Base-by-base conservation (phyloP, 2,797 vertebrate genomes). In the Etheostoma nigrum region DNA sequence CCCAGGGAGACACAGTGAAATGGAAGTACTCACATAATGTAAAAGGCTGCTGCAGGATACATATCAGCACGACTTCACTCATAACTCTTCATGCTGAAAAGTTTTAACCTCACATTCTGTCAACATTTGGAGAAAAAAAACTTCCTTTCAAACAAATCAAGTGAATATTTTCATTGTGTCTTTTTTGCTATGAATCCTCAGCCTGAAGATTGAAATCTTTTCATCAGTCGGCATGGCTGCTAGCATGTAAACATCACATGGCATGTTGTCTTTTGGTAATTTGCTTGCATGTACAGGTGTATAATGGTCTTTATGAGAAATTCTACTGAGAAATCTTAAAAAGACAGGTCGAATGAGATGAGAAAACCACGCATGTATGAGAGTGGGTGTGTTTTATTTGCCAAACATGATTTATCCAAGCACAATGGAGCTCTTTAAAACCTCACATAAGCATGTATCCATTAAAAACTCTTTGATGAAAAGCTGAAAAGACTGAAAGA, bases 101-200 rank as follows among this genome's bases (percentile, higher is more conserved):
- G 53, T 58, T 86, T 89, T 40, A 69, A 57, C 12, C 74, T 72
- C 69, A n/a, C 21, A 72, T 65, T 86, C 79, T 74, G 82, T 86
- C 71, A 87, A 83, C 81, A 82, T 67, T 70, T 19, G 5, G 33
- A 67, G 30, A 30, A 30, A 30, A 10, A 60, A 79, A 77, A 45
- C 83, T 65, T 81, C 57, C 68, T 75, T 84, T 78, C 25, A 30
- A 78, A 75, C 48, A 11, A 49, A 53, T 36, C 70, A 25, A 63
- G 82, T 76, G 72, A 88, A 91, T 87, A 88, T 89, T 88, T 86
- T 78, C 67, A 33, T 19, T 10, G 6, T 15, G 52, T 64, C 40
- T 66, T 66, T 61, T 75, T 48, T 30, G 51, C 65, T 27, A 2
- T 19, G 45, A 60, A 64, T 57, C 51, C 54, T 47, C 53, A 54